Conservation (phyloP, 1,140 invertebrate species). For the Cyrtorhinus lividipennis region DNA sequence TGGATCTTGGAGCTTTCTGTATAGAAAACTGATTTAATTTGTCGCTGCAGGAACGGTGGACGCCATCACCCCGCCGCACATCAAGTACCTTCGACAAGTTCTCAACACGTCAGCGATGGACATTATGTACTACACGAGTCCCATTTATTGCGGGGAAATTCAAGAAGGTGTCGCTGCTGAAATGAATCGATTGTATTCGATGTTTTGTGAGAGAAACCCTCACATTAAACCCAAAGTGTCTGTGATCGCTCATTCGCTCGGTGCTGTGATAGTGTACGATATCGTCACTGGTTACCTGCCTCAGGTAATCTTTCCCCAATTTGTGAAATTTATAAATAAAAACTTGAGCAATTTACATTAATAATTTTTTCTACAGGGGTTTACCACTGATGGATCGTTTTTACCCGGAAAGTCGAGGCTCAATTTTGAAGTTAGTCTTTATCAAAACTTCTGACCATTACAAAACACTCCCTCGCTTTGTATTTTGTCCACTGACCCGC, state of each 20-base stretch:
- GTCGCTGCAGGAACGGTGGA: constrained; percentile 59
- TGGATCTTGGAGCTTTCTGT: too few relatives aligned
- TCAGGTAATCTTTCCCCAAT: constrained; percentile 18
- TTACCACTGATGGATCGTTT: constrained; percentile 20
- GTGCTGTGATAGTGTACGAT: constrained; percentile 65
- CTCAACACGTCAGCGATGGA: constrained; percentile 66
- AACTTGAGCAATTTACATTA: background rate
- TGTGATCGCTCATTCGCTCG: constrained; percentile 62
- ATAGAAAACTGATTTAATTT: too few relatives aligned
- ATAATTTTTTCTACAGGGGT: constrained; percentile 16
- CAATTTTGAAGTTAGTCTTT: constrained; percentile 25
- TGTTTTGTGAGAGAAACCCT: constrained; percentile 56
- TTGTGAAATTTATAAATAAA: background rate
- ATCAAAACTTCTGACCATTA: too few relatives aligned
- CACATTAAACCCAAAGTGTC: constrained; percentile 54
- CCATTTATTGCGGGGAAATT: constrained; percentile 58
- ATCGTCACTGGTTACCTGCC: constrained; percentile 54
- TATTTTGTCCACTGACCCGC: too few relatives aligned
- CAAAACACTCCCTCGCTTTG: too few relatives aligned
- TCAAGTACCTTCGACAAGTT: constrained; percentile 45
- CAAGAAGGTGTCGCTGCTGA: constrained; percentile 49
- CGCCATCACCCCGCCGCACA: constrained; percentile 51
- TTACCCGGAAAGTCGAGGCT: constrained; percentile 24
- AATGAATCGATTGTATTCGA: constrained; percentile 53
- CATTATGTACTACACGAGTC: constrained; percentile 69